These are phyloP conservation scores for Onchidella celtica DNA, from an alignment of 2,888 invertebrate species.

Conservation along the genomic window DNA sequence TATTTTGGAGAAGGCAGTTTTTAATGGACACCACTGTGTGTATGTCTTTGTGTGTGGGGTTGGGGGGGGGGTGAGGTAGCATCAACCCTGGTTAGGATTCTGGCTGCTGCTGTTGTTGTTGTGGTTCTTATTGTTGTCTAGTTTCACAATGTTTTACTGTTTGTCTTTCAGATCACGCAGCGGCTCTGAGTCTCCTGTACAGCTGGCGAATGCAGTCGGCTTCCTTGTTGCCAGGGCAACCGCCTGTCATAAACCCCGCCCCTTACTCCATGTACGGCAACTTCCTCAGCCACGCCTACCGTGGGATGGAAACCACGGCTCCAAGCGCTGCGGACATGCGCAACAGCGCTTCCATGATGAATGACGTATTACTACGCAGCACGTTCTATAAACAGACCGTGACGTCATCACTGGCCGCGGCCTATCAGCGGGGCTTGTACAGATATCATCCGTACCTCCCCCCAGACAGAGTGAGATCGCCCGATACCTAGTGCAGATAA, in stretches of 20 bases:
- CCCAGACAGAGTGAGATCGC: constrained; percentile 51
- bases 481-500: constrained; percentile 33
- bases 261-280: constrained; percentile 48
- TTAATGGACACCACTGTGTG: too few relatives aligned
- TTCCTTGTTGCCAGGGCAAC: constrained; percentile 49
- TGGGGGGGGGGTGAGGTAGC: too few relatives aligned
- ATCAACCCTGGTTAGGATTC: too few relatives aligned
- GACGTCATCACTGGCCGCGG: constrained; percentile 45
- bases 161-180: constrained; percentile 45
- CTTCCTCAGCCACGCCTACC: constrained; percentile 47
- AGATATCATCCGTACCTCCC: constrained; percentile 72
- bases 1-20: too few relatives aligned
- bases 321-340: constrained; percentile 46
- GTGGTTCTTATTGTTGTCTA: too few relatives aligned
- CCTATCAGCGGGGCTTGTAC: constrained; percentile 59
- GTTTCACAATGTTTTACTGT: not conserved
- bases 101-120: too few relatives aligned
- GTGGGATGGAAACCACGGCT: constrained; percentile 31
- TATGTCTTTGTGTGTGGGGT: too few relatives aligned
- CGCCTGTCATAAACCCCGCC: constrained; percentile 25
- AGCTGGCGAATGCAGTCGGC: constrained; percentile 49
- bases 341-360: constrained; percentile 38
- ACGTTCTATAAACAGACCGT: constrained; percentile 48
- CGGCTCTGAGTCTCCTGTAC: constrained; percentile 45
- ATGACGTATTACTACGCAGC: constrained; percentile 44